Base-by-base conservation (phyloP, 2,888 invertebrate species). In the Habrosyne pyritoides region DNA sequence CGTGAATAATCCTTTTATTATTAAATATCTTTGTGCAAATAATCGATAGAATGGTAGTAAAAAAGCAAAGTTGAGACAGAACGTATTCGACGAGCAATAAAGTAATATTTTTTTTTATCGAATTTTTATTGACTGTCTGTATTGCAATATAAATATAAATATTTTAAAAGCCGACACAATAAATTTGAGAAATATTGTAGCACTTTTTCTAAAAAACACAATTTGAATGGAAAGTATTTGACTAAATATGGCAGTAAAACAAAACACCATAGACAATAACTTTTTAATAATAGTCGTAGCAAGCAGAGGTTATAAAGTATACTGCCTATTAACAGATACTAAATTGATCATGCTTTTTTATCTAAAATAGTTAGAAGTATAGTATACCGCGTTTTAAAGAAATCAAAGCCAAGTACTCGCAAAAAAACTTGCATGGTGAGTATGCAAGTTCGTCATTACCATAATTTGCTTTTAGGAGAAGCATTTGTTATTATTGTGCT, bases 191-290 rank as follows among this genome's bases (percentile, higher is more conserved):
- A 83, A 80, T 81, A 84, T 85, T 81, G 73, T 74, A 75, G 63
- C 64, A 78, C 76, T 79, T 77, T 77, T 68, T 73, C n/a, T 75
- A 75, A 76, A 86, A 87, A 84, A 70, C 79, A 79, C 82, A 77
- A 85, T 76, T 81, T 86, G 87, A 88, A 89, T 82, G 84, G 84
- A 86, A 84, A 85, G 72, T 84, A 89, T 81, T 89, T 92, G 91
- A 91, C 90, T 91, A 89, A 87, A 87, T 88, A 87, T 87, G 85
- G 84, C 83, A 82, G 81, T 80, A 81, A 81, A 87, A 83, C 78
- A 82, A 84, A 82, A 81, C 69, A 82, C 83, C 89, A 91, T 87
- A 91, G 86, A 89, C 80, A 84, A 67, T 64, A 69, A 71, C 71
- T 66, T 56, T 64, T 73, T 64, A 53, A 69, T 63, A 64, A 64